Percentiles rank a stretch among this genome's conserved stretches.
Conservation (phyloP, 2,888 invertebrate genomes). For the Oligia latruncula region DNA sequence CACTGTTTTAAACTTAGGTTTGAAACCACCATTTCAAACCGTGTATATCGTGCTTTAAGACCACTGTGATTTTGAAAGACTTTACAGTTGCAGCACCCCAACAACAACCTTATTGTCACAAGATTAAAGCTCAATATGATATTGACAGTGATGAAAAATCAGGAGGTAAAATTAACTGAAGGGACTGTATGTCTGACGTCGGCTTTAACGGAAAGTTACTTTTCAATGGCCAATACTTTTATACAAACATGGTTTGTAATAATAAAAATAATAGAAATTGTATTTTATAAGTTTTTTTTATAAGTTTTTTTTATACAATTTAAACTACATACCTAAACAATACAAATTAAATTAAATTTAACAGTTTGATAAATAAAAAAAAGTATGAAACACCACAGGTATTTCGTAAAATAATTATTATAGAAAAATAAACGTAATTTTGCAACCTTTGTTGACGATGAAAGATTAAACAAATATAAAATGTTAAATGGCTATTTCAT, state of each 20-base stretch:
- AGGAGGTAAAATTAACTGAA: not conserved
- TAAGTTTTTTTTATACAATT: slow-evolving; percentile 15
- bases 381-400: not conserved
- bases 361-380: not conserved
- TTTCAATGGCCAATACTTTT: slow-evolving; percentile 10
- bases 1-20: too few species aligned
- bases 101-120: too few species aligned
- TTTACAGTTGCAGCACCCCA: too few species aligned
- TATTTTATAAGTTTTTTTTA: slow-evolving; percentile 17
- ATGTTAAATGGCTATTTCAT: not conserved
- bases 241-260: slow-evolving; percentile 39
- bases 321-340: not conserved
- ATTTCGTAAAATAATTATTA: not conserved
- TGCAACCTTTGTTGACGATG: not conserved
- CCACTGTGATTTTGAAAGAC: too few species aligned
- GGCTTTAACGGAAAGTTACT: slow-evolving; percentile 15
- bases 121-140: too few species aligned
- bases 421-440: not conserved
- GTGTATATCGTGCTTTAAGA: too few species aligned
- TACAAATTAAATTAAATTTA: not conserved
- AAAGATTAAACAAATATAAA: not conserved
- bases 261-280: slow-evolving; percentile 22
- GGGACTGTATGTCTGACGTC: not conserved
- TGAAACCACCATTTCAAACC: too few species aligned
- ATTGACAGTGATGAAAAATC: too few species aligned